A percentile compares a stretch with the other conserved stretches of the same genome.
Conservation (phyloP, 2,797 vertebrate species). For the Rallus crepitans region DNA sequence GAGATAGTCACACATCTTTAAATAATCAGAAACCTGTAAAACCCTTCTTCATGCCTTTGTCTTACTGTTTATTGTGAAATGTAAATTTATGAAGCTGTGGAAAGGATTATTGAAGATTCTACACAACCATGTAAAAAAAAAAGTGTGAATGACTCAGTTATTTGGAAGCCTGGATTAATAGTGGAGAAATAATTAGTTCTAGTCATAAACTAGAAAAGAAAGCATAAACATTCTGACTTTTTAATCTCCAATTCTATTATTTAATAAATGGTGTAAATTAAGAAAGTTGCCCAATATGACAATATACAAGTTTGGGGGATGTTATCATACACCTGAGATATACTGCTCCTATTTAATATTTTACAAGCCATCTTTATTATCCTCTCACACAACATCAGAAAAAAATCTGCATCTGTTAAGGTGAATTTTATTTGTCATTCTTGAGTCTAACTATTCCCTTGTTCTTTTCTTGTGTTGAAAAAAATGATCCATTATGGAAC, state of each 20-base stretch:
- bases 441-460: conserved; percentile 29
- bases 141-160: neutral
- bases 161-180: neutral
- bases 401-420: conserved; percentile 50
- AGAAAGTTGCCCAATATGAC: neutral
- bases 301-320: conserved; percentile 19
- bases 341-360: conserved; percentile 37
- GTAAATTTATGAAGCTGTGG: neutral
- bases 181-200: conserved; percentile 14
- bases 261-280: conserved; percentile 14
- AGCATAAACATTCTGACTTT: neutral
- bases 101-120: neutral
- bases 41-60: neutral
- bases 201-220: neutral
- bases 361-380: conserved; percentile 61
- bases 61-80: neutral
- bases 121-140: neutral
- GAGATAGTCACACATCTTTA: neutral
- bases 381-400: conserved; percentile 30
- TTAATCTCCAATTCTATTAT: neutral
- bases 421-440: conserved; percentile 63
- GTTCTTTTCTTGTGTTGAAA: conserved; percentile 14
- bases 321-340: conserved; percentile 29
- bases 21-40: neutral
- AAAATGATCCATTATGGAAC: neutral